Percentiles rank a stretch among this genome's conserved stretches.
phyloP scores from a whole-genome alignment of 1,140 invertebrate genomes.

The Colletes gigas region DNA sequence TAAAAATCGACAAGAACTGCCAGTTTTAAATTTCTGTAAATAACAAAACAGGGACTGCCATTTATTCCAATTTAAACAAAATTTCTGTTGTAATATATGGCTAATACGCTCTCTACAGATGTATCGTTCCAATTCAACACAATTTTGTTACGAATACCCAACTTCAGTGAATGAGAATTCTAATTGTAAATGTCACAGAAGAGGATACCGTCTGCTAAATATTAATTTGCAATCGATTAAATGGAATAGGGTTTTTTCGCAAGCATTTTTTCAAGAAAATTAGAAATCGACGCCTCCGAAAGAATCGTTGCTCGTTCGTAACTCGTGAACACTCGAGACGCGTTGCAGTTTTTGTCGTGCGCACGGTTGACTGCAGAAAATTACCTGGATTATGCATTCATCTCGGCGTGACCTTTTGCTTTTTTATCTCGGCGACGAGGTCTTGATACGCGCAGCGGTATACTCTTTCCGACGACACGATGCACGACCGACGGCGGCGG shows the following conservation, averaged over 20 bases:
- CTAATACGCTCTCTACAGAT: too few species aligned
- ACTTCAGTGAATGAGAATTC: not conserved
- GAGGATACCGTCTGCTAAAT: not conserved
- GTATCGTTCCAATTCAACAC: too few species aligned
- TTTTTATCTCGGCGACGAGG: not conserved
- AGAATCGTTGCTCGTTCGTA: too few species aligned
- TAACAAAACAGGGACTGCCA: too few species aligned
- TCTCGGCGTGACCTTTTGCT: slow-evolving; percentile 31
- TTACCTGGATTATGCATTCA: slow-evolving; percentile 53
- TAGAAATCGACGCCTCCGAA: not conserved
- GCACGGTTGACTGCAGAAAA: slow-evolving; percentile 21
- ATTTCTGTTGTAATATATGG: too few species aligned
- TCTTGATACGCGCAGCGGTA: not conserved
- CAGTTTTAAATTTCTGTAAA: too few species aligned
- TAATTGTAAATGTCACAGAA: slow-evolving; percentile 18
- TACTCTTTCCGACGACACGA: not conserved
- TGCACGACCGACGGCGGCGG: not conserved
- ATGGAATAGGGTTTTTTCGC: not conserved
- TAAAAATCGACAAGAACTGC: too few species aligned
- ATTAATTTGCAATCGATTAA: not conserved
- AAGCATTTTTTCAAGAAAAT: not conserved
- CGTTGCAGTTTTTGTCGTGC: not conserved
- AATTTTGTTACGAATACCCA: too few species aligned
- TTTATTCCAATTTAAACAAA: too few species aligned
- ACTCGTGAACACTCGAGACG: not conserved